Percentiles rank a stretch among this genome's conserved stretches.
Conservation (phyloP, 1,140 invertebrate species). For the Streblospio benedicti region DNA sequence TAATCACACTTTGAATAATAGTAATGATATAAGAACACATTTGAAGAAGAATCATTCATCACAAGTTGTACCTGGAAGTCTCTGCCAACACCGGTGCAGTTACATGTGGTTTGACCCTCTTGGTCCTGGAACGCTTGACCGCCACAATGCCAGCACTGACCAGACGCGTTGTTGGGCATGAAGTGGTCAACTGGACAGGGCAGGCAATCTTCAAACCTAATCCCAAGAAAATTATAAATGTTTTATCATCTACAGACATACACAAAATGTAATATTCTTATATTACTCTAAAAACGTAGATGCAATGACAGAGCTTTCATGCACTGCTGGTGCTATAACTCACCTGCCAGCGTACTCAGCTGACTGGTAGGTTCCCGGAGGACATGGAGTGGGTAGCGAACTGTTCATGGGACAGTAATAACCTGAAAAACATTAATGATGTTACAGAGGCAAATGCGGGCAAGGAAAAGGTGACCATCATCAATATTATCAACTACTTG, state of each 20-base stretch:
- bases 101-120: constrained; percentile 29
- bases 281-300: no score
- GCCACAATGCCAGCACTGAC: constrained; percentile 38
- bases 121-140: constrained; percentile 28
- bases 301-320: no score
- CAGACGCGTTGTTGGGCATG: constrained; percentile 33
- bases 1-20: no score
- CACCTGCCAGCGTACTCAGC: constrained; percentile 18
- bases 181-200: constrained; percentile 34
- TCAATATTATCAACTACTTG: no score
- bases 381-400: constrained; percentile 26
- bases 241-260: background rate
- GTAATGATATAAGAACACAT: no score
- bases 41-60: no score
- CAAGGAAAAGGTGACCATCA: no score
- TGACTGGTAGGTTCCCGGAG: constrained; percentile 29
- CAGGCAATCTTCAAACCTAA: constrained; percentile 26
- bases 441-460: no score
- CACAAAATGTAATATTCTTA: no score
- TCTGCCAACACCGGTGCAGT: constrained; percentile 32
- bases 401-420: constrained; percentile 34
- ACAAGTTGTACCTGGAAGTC: constrained; percentile 43
- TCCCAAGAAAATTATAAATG: background rate
- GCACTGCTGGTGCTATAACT: background rate
- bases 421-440: constrained; percentile 22